Percentiles rank a stretch among this genome's conserved stretches.
Evolutionary conservation across 2,797 vertebrate genomes (phyloP).

Genomic region (Setipinna tenuifilis): DNA sequence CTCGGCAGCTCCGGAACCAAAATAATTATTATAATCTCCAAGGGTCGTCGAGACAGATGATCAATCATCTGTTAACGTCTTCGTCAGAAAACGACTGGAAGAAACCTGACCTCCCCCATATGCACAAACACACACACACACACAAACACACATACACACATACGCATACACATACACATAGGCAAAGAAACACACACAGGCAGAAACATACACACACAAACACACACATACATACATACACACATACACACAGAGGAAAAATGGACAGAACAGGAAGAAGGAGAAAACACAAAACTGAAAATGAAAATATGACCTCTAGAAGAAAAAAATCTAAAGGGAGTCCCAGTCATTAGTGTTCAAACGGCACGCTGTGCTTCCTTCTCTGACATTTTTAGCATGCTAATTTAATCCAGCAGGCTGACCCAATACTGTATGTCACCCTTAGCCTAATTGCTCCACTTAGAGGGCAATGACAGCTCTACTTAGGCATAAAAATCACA

Average conservation of each 20-base stretch:
- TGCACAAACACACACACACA: not conserved
- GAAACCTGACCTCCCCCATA: not conserved
- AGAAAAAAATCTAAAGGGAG: conserved; percentile 12
- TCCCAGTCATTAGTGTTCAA: conserved; percentile 43
- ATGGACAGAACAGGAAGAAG: not conserved
- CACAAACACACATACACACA: not conserved
- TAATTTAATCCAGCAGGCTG: conserved; percentile 45
- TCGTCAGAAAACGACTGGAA: conserved; percentile 11
- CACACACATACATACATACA: not conserved
- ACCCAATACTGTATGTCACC: conserved; percentile 44
- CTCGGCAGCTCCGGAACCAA: conserved; percentile 41
- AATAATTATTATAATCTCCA: conserved; percentile 41
- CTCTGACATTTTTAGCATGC: conserved; percentile 51
- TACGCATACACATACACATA: not conserved
- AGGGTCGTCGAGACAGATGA: conserved; percentile 30
- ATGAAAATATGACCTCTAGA: not conserved
- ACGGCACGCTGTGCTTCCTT: conserved; percentile 39
- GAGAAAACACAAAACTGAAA: not conserved
- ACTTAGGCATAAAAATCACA: not conserved
- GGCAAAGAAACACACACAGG: too few species aligned
- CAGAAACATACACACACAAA: not conserved
- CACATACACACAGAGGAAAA: not conserved
- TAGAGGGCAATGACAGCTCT: conserved; percentile 31
- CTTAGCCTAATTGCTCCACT: conserved; percentile 38
- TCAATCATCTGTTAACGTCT: conserved; percentile 30